Percentiles rank a stretch among this genome's conserved stretches.
These are phyloP conservation scores for Siphonodentalium dalli DNA, from an alignment of 2,888 invertebrate species.

Conservation along the genomic window DNA sequence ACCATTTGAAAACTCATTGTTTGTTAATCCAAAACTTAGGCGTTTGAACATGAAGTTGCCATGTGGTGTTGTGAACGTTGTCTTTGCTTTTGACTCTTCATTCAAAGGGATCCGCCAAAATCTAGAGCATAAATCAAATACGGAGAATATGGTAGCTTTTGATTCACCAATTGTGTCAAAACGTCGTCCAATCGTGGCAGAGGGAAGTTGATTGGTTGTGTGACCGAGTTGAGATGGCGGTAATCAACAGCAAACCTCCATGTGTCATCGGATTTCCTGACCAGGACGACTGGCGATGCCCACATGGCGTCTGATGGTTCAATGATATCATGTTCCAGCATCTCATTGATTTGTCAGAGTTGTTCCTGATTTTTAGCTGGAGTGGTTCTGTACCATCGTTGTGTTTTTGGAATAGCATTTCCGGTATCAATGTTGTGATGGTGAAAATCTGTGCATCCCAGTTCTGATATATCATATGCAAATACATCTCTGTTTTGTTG, in stretches of 20 bases:
- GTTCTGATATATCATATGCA: no score
- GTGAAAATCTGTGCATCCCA: no score
- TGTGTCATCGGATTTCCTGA: slow-evolving; percentile 23
- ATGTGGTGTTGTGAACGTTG: slow-evolving; percentile 29
- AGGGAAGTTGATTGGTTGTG: slow-evolving; percentile 31
- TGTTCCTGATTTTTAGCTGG: slow-evolving; percentile 20
- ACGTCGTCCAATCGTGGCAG: slow-evolving; percentile 29
- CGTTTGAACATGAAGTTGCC: slow-evolving; percentile 26
- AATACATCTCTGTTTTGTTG: no score
- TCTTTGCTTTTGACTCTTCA: slow-evolving; percentile 22
- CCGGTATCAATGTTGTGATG: no score
- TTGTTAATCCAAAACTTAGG: slow-evolving; percentile 31
- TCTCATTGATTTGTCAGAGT: slow-evolving; percentile 18
- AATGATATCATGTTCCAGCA: slow-evolving; percentile 22
- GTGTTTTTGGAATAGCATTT: slow-evolving; percentile 17
- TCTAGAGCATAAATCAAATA: slow-evolving; percentile 23
- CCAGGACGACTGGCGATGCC: slow-evolving; percentile 27
- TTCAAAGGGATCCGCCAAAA: slow-evolving; percentile 27
- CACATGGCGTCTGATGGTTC: slow-evolving; percentile 24
- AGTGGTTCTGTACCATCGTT: slow-evolving; percentile 15
- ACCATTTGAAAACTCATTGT: slow-evolving; percentile 17
- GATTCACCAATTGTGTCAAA: slow-evolving; percentile 24
- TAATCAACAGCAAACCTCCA: slow-evolving; percentile 33
- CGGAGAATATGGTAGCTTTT: slow-evolving; percentile 22
- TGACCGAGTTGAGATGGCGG: slow-evolving; percentile 27